phyloP scores from a whole-genome alignment of 2,113 vertebrate species.

The Cebidichthys violaceus region DNA sequence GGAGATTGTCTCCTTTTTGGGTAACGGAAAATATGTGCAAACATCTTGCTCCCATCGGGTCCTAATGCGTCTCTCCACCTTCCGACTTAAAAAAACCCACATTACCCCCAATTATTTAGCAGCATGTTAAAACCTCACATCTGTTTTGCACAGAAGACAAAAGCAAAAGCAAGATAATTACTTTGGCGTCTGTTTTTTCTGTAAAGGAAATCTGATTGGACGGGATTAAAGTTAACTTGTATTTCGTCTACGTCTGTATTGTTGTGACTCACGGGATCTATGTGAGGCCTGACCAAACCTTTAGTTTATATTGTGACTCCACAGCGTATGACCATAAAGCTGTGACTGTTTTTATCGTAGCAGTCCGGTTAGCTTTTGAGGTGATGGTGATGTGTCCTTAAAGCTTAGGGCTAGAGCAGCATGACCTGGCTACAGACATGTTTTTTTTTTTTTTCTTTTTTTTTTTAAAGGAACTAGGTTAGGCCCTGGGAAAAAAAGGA shows the following conservation, averaged over 20 bases:
- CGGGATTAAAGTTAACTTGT: conserved; percentile 25
- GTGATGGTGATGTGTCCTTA: background rate
- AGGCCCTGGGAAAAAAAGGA: background rate
- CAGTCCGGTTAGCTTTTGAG: background rate
- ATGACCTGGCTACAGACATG: background rate
- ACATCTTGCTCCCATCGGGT: conserved; percentile 43
- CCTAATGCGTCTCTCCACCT: conserved; percentile 56
- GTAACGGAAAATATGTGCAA: conserved; percentile 59
- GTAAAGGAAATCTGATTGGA: conserved; percentile 23
- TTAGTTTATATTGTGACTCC: background rate
- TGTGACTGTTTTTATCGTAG: background rate
- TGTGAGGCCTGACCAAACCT: background rate
- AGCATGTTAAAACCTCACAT: conserved; percentile 55
- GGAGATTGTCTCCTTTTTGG: conserved; percentile 50
- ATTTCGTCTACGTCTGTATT: conserved; percentile 7
- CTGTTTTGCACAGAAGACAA: conserved; percentile 53
- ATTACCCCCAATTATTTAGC: conserved; percentile 32
- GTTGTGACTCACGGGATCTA: background rate
- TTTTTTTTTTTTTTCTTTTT: conserved; percentile 11
- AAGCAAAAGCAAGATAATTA: conserved; percentile 33
- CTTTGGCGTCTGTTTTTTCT: background rate
- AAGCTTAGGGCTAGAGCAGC: background rate
- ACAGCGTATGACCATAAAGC: background rate
- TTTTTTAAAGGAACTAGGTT: conserved; percentile 26
- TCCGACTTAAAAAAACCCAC: too few relatives aligned